Percentiles rank a stretch among this genome's conserved stretches.
phyloP scores from a whole-genome alignment of 2,888 invertebrate species.

The Blomia tropicalis region DNA sequence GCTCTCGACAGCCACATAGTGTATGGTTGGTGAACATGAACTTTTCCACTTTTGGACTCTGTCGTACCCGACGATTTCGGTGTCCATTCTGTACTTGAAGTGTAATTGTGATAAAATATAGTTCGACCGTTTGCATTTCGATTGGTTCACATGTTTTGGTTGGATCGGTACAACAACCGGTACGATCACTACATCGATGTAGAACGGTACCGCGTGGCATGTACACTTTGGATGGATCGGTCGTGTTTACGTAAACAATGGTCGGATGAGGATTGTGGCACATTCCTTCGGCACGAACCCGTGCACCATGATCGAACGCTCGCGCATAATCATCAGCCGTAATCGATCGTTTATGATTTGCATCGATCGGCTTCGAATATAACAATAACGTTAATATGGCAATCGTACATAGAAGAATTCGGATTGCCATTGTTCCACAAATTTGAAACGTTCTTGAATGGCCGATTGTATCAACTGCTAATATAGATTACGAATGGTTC shows the following conservation, averaged over 20 bases:
- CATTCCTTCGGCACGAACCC: constrained; percentile 41
- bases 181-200: constrained; percentile 68
- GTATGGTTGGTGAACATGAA: constrained; percentile 31
- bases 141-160: constrained; percentile 55
- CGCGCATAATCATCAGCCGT: background rate
- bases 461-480: too few relatives aligned
- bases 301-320: constrained; percentile 36
- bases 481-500: too few relatives aligned
- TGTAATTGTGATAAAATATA: constrained; percentile 29
- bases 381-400: too few relatives aligned
- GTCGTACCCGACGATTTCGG: constrained; percentile 9
- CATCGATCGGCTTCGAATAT: background rate
- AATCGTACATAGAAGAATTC: too few relatives aligned
- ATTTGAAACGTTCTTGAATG: too few relatives aligned
- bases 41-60: constrained; percentile 27
- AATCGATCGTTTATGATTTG: background rate
- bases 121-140: constrained; percentile 26
- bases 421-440: too few relatives aligned
- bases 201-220: constrained; percentile 68
- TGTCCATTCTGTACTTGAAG: constrained; percentile 17
- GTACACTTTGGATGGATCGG: constrained; percentile 54
- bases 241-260: constrained; percentile 52
- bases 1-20: constrained; percentile 27
- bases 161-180: constrained; percentile 64
- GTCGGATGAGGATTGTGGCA: constrained; percentile 53